Conservation (phyloP, 2,113 vertebrate genomes). For the Heteronetta atricapilla region DNA sequence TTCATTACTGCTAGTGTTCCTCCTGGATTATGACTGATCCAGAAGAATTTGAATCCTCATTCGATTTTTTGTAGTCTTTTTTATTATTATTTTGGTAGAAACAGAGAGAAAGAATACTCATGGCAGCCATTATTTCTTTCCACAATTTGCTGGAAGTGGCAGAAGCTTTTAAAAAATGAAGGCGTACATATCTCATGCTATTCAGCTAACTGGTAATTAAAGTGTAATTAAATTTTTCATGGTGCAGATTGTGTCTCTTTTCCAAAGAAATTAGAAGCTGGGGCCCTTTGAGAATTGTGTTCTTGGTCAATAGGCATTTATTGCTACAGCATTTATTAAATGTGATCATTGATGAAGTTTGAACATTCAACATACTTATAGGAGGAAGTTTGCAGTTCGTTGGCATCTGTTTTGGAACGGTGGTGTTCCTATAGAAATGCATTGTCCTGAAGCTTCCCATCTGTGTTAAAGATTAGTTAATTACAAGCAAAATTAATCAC, state of each 20-base stretch:
- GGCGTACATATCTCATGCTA: slow-evolving; percentile 66
- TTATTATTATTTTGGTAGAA: slow-evolving; percentile 42
- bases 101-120: slow-evolving; percentile 44
- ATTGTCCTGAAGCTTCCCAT: neutral
- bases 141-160: slow-evolving; percentile 66
- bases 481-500: neutral
- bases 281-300: slow-evolving; percentile 40
- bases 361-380: neutral
- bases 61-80: neutral
- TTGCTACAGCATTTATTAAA: slow-evolving; percentile 56
- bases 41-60: slow-evolving; percentile 63
- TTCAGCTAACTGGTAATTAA: slow-evolving; percentile 76
- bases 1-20: slow-evolving; percentile 41
- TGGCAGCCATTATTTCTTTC: slow-evolving; percentile 71
- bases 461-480: neutral
- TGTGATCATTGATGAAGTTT: slow-evolving; percentile 15
- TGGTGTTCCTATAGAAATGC: neutral
- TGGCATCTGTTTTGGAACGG: neutral
- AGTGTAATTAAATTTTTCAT: slow-evolving; percentile 75
- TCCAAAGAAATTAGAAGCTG: slow-evolving; percentile 60
- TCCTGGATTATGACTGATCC: slow-evolving; percentile 53
- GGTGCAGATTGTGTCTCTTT: slow-evolving; percentile 62
- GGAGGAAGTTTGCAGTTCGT: neutral
- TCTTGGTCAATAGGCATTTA: slow-evolving; percentile 61
- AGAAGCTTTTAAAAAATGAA: slow-evolving; percentile 75